phyloP scores from a whole-genome alignment of 2,888 invertebrate genomes.

The Drosophila cracens region DNA sequence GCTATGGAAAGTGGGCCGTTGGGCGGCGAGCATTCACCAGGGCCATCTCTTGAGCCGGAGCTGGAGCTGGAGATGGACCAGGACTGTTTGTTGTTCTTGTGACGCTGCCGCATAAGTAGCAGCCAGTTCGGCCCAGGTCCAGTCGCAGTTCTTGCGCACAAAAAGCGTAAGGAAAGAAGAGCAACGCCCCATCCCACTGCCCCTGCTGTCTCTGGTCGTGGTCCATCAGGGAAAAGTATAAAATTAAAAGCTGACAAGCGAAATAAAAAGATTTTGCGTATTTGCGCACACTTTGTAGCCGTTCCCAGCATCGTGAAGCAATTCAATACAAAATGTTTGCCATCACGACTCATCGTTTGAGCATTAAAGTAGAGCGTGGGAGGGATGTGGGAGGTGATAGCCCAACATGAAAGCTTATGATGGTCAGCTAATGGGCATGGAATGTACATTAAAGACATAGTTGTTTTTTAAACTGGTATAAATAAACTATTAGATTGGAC shows the following conservation, averaged over 20 bases:
- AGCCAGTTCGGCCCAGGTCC: constrained; percentile 30
- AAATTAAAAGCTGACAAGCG: constrained; percentile 83
- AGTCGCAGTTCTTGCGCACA: constrained; percentile 20
- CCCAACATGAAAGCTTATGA: constrained; percentile 13
- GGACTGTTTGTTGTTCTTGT: constrained; percentile 27
- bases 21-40: constrained; percentile 6
- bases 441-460: constrained; percentile 6
- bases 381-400: not conserved
- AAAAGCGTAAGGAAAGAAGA: constrained; percentile 44
- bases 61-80: not conserved
- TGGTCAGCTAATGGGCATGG: constrained; percentile 26
- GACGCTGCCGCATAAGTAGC: constrained; percentile 60
- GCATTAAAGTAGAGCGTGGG: constrained; percentile 10
- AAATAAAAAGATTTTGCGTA: constrained; percentile 80
- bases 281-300: constrained; percentile 64
- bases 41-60: constrained; percentile 53
- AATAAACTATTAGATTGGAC: constrained; percentile 7
- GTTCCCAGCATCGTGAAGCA: constrained; percentile 43
- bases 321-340: constrained; percentile 55
- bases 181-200: constrained; percentile 2
- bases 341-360: constrained; percentile 43
- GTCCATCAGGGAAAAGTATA: constrained; percentile 56
- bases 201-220: constrained; percentile 1
- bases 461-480: constrained; percentile 7
- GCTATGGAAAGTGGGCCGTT: constrained; percentile 49